phyloP scores from a whole-genome alignment of 2,797 vertebrate genomes.

The Nasua narica region DNA sequence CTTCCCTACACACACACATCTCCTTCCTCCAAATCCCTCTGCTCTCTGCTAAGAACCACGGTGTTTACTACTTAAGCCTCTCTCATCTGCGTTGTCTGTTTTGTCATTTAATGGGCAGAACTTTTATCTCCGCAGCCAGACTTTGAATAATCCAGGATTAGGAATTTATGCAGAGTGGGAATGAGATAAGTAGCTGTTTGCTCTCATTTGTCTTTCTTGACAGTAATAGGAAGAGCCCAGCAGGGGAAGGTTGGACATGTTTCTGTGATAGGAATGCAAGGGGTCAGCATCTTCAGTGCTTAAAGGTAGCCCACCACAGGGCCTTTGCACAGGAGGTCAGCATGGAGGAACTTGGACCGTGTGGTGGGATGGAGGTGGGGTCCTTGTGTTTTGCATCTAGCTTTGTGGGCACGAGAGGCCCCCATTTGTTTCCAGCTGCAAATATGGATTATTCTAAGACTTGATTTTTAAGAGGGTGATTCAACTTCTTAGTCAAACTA shows the following conservation, averaged over 20 bases:
- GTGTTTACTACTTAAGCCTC: no score
- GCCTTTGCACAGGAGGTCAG: not conserved
- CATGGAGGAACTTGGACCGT: fast-evolving
- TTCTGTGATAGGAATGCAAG: no score
- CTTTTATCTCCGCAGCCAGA: not conserved
- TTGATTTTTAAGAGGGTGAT: not conserved
- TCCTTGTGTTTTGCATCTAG: not conserved
- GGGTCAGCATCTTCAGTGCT: fast-evolving
- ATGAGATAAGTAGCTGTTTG: fast-evolving
- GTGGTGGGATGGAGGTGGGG: fast-evolving
- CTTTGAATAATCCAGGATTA: not conserved
- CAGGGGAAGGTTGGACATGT: fast-evolving
- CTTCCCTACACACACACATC: fast-evolving
- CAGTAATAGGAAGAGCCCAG: not conserved
- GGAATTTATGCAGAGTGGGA: not conserved
- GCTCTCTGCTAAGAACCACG: not conserved
- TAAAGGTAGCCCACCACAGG: fast-evolving
- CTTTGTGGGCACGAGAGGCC: not conserved
- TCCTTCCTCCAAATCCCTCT: not conserved
- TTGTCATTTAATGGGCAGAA: fast-evolving
- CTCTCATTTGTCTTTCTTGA: not conserved
- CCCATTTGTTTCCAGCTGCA: not conserved
- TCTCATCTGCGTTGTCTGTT: not conserved
- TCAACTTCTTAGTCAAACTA: not conserved
- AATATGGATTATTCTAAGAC: not conserved